Conservation (phyloP, 2,888 invertebrate species). For the Boloria euphrosyne region DNA sequence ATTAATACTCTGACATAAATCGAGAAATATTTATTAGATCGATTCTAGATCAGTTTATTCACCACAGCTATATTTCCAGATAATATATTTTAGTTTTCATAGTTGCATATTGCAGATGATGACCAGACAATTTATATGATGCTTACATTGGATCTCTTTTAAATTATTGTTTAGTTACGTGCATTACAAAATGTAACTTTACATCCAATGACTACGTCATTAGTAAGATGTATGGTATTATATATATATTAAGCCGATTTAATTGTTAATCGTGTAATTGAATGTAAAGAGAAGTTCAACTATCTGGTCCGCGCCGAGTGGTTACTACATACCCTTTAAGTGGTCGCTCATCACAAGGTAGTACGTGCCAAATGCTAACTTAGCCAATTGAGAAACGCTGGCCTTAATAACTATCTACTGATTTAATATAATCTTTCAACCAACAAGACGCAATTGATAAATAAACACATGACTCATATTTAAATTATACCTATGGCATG, state of each 20-base stretch:
- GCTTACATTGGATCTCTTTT: no score
- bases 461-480: not conserved
- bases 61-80: slow-evolving; percentile 20
- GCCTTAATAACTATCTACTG: slow-evolving; percentile 6
- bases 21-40: slow-evolving; percentile 72
- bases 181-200: no score
- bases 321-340: slow-evolving; percentile 42
- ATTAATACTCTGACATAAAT: slow-evolving; percentile 77
- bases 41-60: slow-evolving; percentile 51
- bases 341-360: slow-evolving; percentile 59
- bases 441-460: not conserved
- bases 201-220: no score
- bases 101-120: no score
- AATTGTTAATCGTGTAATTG: slow-evolving; percentile 48
- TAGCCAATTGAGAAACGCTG: slow-evolving; percentile 60
- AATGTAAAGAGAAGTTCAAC: slow-evolving; percentile 47
- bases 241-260: no score
- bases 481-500: not conserved
- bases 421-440: not conserved
- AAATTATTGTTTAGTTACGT: no score
- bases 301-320: slow-evolving; percentile 42
- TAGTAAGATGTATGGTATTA: no score
- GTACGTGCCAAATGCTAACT: slow-evolving; percentile 76
- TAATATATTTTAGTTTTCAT: not conserved
- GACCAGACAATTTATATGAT: no score